A percentile compares a stretch with the other conserved stretches of the same genome.
phyloP scores from a whole-genome alignment of 2,113 vertebrate genomes.

The Bungarus multicinctus region DNA sequence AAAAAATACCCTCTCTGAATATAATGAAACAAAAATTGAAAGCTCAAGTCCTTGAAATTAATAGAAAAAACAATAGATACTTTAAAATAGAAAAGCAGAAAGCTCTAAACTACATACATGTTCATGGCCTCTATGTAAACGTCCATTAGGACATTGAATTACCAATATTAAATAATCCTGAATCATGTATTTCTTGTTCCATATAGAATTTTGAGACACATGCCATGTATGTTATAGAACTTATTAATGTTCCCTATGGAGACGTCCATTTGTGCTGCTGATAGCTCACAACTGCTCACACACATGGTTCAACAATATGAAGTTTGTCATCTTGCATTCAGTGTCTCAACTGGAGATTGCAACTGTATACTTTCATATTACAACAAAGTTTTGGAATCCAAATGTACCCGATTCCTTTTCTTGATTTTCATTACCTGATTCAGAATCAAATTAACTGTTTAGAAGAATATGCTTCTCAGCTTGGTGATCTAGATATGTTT shows the following conservation, averaged over 20 bases:
- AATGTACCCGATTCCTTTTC: background rate
- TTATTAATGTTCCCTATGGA: background rate
- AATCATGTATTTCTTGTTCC: background rate
- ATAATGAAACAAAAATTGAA: too few species aligned
- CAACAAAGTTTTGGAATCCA: background rate
- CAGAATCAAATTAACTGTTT: background rate
- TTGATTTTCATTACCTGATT: background rate
- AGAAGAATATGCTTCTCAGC: background rate
- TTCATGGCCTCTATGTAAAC: background rate
- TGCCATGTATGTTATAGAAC: background rate
- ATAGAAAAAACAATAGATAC: too few species aligned
- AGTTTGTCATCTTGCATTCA: background rate
- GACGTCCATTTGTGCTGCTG: background rate
- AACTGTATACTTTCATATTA: background rate
- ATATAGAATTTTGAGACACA: background rate
- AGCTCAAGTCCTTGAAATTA: too few species aligned
- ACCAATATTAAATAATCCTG: background rate
- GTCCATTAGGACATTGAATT: background rate
- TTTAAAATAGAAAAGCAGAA: background rate
- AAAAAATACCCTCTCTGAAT: too few species aligned
- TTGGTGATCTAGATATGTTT: background rate
- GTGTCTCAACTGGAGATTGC: background rate
- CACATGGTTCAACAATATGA: too few species aligned
- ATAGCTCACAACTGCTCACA: too few species aligned
- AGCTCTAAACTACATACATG: background rate